These are phyloP conservation scores for Teleopsis dalmanni DNA, from an alignment of 1,140 invertebrate species.

Conservation along the genomic window DNA sequence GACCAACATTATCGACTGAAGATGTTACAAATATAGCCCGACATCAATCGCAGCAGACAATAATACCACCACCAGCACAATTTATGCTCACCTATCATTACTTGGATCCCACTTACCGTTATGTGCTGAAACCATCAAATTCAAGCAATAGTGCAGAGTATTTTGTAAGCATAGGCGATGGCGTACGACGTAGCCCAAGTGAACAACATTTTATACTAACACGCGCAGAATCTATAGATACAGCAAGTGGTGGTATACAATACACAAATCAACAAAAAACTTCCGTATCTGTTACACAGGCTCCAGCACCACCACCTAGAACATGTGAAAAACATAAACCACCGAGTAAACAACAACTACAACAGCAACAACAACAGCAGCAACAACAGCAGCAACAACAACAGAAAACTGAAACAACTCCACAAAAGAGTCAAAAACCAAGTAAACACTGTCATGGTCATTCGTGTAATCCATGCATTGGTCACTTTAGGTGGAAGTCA, in stretches of 20 bases:
- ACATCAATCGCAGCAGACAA: slow-evolving; percentile 26
- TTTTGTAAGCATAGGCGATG: slow-evolving; percentile 53
- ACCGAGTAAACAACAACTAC: slow-evolving; percentile 26
- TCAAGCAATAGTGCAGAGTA: slow-evolving; percentile 54
- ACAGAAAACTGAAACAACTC: slow-evolving; percentile 23
- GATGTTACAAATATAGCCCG: slow-evolving; percentile 53
- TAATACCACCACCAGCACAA: slow-evolving; percentile 48
- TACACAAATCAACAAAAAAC: not conserved
- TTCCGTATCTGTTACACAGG: not conserved
- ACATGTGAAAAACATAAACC: slow-evolving; percentile 41
- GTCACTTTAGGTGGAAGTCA: slow-evolving; percentile 40
- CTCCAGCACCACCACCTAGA: slow-evolving; percentile 32
- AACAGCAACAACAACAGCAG: slow-evolving; percentile 18
- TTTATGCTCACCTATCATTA: slow-evolving; percentile 62
- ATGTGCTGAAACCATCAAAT: slow-evolving; percentile 54
- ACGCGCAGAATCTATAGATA: slow-evolving; percentile 39
- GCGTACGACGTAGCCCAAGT: slow-evolving; percentile 54
- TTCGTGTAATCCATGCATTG: slow-evolving; percentile 66
- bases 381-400: slow-evolving; percentile 17
- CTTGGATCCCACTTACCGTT: slow-evolving; percentile 58
- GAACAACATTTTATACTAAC: slow-evolving; percentile 58
- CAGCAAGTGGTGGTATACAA: not conserved
- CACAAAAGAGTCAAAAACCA: slow-evolving; percentile 29
- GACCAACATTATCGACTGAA: slow-evolving; percentile 62
- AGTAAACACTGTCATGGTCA: slow-evolving; percentile 49